These are phyloP conservation scores for Parauchenoglanis punctatus DNA, from an alignment of 2,797 vertebrate species.

Conservation along the genomic window DNA sequence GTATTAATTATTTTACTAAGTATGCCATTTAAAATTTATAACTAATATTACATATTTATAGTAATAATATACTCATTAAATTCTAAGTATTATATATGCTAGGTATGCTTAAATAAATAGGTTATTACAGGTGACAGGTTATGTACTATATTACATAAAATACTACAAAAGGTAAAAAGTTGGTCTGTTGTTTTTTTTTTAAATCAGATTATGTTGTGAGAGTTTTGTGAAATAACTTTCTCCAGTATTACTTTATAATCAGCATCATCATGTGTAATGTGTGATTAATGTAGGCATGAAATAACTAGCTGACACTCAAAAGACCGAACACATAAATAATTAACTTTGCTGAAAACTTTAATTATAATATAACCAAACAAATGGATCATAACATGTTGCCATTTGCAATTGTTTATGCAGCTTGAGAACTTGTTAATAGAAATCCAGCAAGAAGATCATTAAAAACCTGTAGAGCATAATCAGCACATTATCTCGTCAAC, in stretches of 20 bases:
- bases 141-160: not conserved
- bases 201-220: not conserved
- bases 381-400: slow-evolving; percentile 30
- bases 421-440: slow-evolving; percentile 35
- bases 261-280: not conserved
- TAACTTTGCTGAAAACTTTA: slow-evolving; percentile 34
- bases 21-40: not conserved
- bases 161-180: not conserved
- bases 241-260: not conserved
- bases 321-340: slow-evolving; percentile 2
- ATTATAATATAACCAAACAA: slow-evolving; percentile 37
- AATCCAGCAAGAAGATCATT: slow-evolving; percentile 37
- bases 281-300: not conserved
- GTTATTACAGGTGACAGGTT: too few relatives aligned
- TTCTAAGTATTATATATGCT: not conserved
- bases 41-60: not conserved
- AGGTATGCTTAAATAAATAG: not conserved
- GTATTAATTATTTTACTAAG: not conserved
- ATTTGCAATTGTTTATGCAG: slow-evolving; percentile 7
- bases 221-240: not conserved
- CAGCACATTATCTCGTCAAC: slow-evolving; percentile 38
- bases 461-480: slow-evolving; percentile 32
- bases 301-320: slow-evolving; percentile 21
- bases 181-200: not conserved
- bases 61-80: not conserved